A percentile compares a stretch with the other conserved stretches of the same genome.
Conservation (phyloP, 2,113 vertebrate species). For the Aplodontia rufa region DNA sequence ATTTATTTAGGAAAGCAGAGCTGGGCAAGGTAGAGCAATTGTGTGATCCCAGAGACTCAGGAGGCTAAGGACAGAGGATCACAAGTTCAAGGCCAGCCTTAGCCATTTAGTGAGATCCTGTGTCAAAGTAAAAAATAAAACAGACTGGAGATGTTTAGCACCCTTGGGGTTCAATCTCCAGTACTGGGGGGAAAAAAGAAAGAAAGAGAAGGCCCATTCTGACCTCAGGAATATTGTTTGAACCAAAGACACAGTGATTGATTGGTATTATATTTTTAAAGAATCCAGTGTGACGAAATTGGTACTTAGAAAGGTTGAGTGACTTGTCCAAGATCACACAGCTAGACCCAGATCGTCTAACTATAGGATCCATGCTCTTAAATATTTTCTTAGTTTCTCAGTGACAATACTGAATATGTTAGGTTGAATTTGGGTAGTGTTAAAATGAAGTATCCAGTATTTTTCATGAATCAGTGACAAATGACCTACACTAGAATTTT, state of each 20-base stretch:
- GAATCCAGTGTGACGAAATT: not conserved
- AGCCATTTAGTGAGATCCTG: no score
- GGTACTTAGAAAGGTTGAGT: not conserved
- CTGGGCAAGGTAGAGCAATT: no score
- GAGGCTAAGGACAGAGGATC: no score
- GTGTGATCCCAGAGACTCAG: no score
- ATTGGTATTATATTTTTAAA: not conserved
- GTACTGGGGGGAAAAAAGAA: no score
- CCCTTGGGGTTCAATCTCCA: no score
- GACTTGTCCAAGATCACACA: not conserved
- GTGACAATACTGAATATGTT: not conserved
- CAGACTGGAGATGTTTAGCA: no score
- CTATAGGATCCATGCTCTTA: not conserved
- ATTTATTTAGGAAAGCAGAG: no score
- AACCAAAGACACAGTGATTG: not conserved
- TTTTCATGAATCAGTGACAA: not conserved
- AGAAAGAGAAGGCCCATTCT: not conserved
- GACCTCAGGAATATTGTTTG: not conserved
- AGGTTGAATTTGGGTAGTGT: not conserved
- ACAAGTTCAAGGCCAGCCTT: no score
- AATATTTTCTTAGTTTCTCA: not conserved
- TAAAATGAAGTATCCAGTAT: slow-evolving; percentile 6
- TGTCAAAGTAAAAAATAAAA: no score
- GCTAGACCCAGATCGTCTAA: not conserved
- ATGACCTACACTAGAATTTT: not conserved